phyloP scores from a whole-genome alignment of 2,888 invertebrate species.

The Eurois occulta region DNA sequence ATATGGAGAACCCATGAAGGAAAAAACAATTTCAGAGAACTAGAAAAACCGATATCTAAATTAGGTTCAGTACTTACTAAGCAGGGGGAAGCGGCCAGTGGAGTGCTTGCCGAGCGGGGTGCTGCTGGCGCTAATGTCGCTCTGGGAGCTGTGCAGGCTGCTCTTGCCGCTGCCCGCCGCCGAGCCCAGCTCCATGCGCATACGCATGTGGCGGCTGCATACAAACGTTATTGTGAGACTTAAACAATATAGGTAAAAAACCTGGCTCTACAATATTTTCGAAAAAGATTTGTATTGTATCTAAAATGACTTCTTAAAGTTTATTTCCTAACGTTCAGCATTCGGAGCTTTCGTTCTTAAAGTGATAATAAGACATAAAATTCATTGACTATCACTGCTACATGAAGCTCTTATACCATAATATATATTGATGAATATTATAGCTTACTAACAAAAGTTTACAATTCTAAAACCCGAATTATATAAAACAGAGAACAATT shows the following conservation, averaged over 20 bases:
- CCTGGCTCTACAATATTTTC: neutral
- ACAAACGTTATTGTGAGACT: conserved; percentile 8
- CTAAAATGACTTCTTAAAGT: neutral
- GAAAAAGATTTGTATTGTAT: neutral
- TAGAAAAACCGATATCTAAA: neutral
- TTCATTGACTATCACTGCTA: neutral
- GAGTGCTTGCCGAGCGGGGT: conserved; percentile 89
- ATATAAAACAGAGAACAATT: neutral
- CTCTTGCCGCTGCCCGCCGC: conserved; percentile 90
- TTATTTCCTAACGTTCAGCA: too few species aligned
- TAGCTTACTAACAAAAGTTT: neutral
- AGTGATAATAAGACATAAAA: neutral
- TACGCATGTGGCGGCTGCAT: conserved; percentile 87
- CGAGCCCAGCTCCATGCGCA: conserved; percentile 89
- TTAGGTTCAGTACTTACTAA: conserved; percentile 77
- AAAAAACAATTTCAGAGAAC: neutral
- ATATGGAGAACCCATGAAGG: neutral
- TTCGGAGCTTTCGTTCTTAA: neutral
- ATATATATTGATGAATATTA: neutral
- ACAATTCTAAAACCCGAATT: neutral
- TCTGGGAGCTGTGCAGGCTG: conserved; percentile 93
- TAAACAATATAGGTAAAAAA: neutral
- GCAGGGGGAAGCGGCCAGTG: conserved; percentile 85
- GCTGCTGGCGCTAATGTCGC: conserved; percentile 92
- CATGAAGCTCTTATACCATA: too few species aligned